phyloP scores from a whole-genome alignment of 2,888 invertebrate genomes.

The Phasia obesa region DNA sequence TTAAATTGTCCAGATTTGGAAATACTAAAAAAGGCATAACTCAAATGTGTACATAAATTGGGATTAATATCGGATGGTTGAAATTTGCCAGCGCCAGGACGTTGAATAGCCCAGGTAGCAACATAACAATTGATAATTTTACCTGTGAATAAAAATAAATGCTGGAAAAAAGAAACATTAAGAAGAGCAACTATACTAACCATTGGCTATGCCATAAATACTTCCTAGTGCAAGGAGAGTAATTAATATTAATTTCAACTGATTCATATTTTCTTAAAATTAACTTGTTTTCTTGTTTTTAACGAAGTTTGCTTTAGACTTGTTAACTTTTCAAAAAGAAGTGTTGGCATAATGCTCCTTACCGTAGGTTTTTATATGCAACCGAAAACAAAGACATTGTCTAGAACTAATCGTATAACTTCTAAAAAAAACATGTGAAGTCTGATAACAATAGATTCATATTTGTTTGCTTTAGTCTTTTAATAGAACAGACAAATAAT shows the following conservation, averaged over 20 bases:
- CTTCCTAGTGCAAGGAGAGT: not conserved
- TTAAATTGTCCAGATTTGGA: slow-evolving; percentile 70
- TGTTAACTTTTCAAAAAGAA: not conserved
- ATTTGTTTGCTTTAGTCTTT: too few species aligned
- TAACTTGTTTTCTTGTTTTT: too few species aligned
- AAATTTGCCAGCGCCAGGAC: slow-evolving; percentile 74
- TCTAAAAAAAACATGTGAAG: too few species aligned
- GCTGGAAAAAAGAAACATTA: too few species aligned
- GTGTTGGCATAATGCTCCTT: not conserved
- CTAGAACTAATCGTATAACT: not conserved
- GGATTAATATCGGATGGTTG: slow-evolving; percentile 74
- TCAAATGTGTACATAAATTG: slow-evolving; percentile 75
- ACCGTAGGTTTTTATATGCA: not conserved
- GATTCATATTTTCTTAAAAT: slow-evolving; percentile 15
- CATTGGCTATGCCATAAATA: not conserved
- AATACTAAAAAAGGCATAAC: slow-evolving; percentile 77
- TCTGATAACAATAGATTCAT: too few species aligned
- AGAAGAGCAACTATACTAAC: not conserved
- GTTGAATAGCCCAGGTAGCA: slow-evolving; percentile 75
- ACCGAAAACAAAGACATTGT: not conserved
- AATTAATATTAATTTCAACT: slow-evolving; percentile 24
- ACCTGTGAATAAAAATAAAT: slow-evolving; percentile 1
- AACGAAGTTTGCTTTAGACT: not conserved
- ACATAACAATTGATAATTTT: slow-evolving; percentile 73
- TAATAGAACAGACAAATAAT: too few species aligned